Evolutionary conservation across 2,888 invertebrate species (phyloP).

Genomic region (Nephrotoma appendiculata): DNA sequence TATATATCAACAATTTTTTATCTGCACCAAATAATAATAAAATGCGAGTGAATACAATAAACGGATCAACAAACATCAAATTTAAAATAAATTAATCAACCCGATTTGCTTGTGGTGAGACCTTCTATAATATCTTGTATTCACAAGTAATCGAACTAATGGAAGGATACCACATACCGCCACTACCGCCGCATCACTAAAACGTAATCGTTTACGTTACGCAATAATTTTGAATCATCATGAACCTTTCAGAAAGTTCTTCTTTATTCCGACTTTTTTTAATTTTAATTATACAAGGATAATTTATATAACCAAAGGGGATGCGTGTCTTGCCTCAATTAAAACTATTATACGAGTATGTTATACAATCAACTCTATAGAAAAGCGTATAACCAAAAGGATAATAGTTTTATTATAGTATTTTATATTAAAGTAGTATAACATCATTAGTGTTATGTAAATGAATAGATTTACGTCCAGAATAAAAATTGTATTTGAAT

Average conservation of each 20-base stretch:
- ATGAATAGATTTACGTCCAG: not conserved
- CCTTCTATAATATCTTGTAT: not conserved
- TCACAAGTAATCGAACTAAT: not conserved
- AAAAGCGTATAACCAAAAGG: not conserved
- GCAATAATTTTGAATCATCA: not conserved
- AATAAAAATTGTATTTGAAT: not conserved
- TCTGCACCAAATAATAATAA: not conserved
- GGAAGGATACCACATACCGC: not conserved
- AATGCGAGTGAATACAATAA: not conserved
- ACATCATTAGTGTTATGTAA: not conserved
- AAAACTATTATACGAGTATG: not conserved
- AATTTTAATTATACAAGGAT: not conserved
- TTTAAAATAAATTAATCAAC: not conserved
- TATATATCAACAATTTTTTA: not conserved
- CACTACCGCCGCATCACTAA: not conserved
- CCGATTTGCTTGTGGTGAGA: not conserved
- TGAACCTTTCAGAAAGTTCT: not conserved
- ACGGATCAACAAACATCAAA: not conserved
- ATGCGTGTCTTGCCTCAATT: not conserved
- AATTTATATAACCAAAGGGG: not conserved
- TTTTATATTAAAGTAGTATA: not conserved
- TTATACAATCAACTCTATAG: not conserved
- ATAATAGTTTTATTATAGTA: not conserved
- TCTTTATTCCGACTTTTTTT: not conserved
- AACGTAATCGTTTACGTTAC: not conserved